Base-by-base conservation (phyloP, 2,113 vertebrate species). In the Fregata magnificens region DNA sequence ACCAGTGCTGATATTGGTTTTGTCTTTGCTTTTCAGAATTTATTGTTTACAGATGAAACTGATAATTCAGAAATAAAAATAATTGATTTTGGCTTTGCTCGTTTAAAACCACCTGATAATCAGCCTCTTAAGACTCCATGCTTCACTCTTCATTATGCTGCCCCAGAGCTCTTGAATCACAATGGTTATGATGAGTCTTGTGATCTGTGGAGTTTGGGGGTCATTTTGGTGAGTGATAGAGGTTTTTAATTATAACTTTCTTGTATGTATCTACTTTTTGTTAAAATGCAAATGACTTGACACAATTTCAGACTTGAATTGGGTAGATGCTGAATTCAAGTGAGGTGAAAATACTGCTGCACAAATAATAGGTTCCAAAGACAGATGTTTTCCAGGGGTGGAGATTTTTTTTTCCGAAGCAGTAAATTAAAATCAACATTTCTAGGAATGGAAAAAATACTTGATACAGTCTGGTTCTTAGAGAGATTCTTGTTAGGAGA, bases 51-150 rank as follows among this genome's bases (percentile, higher is more conserved):
- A 32, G 99, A 99, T 82, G 99, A 99, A 98, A 99, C 97, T 45
- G 99, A 99, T 98, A 99, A 98, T 97, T 99, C 99, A 17, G 99
- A 99, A 98, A 99, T 99, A 95, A 99, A 99, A 98, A 98, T 99
- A 94, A 99, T 99, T 97, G 99, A 99, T 98, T 99, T 99, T 90
- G 99, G 99, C 49, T 99, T 99, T 93, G 99, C 99, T 32, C 99
- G 99, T 86, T 98, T 99, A 95, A 99, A 99, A 97, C 99, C 99
- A 9, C 99, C 99, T 17, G 99, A 99, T 96, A 99, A 99, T 96
- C 99, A 99, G 95, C 99, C 99, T 28, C 98, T 99, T 88, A 99
- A 99, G 98, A 99, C 99, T 2, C 99, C 99, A 0, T 99, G 99
- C 98, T 99, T 99, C 98, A 99, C 99, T 4, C 98, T 99, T 86